Percentiles rank a stretch among this genome's conserved stretches.
phyloP scores from a whole-genome alignment of 2,113 vertebrate species.

The Lamprologus ornatipinnis region DNA sequence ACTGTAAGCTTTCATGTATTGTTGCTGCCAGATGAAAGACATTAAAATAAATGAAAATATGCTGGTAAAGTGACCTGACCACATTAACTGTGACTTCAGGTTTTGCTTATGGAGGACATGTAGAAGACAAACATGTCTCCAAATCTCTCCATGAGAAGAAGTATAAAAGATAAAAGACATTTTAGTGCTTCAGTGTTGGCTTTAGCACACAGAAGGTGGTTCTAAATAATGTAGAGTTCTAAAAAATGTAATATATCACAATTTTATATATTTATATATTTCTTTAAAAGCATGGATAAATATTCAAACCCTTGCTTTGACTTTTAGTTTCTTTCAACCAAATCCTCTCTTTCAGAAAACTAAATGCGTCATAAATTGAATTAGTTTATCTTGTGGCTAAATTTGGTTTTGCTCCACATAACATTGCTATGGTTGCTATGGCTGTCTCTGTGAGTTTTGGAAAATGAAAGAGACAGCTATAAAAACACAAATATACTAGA shows the following conservation, averaged over 20 bases:
- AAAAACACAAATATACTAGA: neutral
- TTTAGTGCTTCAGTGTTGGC: neutral
- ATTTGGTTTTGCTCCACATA: neutral
- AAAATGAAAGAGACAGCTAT: neutral
- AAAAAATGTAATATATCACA: neutral
- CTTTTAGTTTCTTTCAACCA: neutral
- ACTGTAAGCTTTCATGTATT: neutral
- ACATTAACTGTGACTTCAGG: neutral
- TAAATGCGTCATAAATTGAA: neutral
- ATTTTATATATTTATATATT: neutral
- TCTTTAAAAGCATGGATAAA: neutral
- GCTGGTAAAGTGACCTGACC: neutral
- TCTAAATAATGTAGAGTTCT: neutral
- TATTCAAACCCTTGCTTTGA: neutral
- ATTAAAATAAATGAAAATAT: neutral
- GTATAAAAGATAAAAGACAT: neutral
- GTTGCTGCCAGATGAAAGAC: accelerated
- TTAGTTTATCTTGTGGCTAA: neutral
- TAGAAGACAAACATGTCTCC: neutral
- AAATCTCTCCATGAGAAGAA: neutral
- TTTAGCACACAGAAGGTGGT: neutral
- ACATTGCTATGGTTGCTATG: neutral
- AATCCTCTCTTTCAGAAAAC: neutral
- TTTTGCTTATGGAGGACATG: neutral
- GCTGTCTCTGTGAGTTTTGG: neutral